phyloP scores from a whole-genome alignment of 2,113 vertebrate genomes.

The Puffinus mauretanicus region DNA sequence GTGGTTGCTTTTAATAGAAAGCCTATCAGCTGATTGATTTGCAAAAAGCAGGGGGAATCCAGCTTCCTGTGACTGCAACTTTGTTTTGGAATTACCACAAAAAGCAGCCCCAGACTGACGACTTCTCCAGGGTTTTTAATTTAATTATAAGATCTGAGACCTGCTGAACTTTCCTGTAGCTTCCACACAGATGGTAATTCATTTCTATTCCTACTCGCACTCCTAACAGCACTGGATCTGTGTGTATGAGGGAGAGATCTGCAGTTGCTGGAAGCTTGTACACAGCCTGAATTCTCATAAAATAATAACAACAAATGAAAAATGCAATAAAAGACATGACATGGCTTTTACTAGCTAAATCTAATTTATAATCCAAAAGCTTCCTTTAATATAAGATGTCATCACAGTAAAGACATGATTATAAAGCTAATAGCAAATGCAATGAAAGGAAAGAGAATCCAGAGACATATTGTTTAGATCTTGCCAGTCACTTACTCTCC shows the following conservation, averaged over 20 bases:
- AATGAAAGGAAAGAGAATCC: not conserved
- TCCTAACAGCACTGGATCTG: not conserved
- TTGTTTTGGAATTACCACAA: not conserved
- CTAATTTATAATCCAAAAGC: constrained; percentile 56
- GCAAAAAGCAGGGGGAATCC: not conserved
- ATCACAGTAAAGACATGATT: not conserved
- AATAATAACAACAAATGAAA: constrained; percentile 65
- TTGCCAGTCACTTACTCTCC: not conserved
- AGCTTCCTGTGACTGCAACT: not conserved
- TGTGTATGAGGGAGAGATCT: not conserved
- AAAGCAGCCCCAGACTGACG: not conserved
- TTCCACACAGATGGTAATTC: not conserved
- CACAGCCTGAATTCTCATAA: constrained; percentile 46
- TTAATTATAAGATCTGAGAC: constrained; percentile 23
- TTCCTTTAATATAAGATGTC: constrained; percentile 55
- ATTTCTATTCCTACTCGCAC: not conserved
- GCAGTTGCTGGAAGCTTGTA: constrained; percentile 9
- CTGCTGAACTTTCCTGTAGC: not conserved
- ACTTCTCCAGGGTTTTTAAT: not conserved
- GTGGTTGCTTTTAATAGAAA: not conserved
- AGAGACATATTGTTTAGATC: not conserved
- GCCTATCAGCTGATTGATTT: not conserved
- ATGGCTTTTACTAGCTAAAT: constrained; percentile 53
- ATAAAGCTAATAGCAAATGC: constrained; percentile 11
- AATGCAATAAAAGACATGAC: constrained; percentile 54